Evolutionary conservation across 92 coral and sea anemone species (phyloP), one percentile per base, ranked within the genome.

Genomic region (Epizoanthus stellaris): DNA sequence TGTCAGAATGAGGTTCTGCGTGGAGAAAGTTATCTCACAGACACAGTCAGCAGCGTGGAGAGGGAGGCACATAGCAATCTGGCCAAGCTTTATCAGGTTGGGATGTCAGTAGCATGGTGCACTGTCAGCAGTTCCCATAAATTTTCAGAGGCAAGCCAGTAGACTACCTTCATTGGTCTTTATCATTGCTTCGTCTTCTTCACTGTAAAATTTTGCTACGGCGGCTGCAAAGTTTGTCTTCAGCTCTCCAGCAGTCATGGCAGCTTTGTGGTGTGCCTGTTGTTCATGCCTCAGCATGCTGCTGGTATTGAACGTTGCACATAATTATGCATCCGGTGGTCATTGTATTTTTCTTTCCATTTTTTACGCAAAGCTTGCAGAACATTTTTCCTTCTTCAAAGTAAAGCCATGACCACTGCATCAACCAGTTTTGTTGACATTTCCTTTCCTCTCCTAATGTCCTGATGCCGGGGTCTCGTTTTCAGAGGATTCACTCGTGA

Each of bases 391-490:
- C 42, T 40, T n/a, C n/a, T n/a, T n/a, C n/a, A n/a, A n/a, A n/a
- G n/a, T n/a, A 20, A 5, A 90, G 73, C 88, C 90, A 90, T 8
- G 85, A 80, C 89, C 81, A 30, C 34, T 1, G 34, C 34, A 30
- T 30, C 34, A 30, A 30, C 34, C 34, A 30, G 34, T 30, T 30
- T 30, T 30, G 34, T 30, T 30, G 34, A 30, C 34, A 30, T 30
- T 30, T 30, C 34, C 34, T 30, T 1, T 20, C 2, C 21, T 47
- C 81, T 20, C 3, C 9, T 6, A n/a, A n/a, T 65, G 34, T 65
- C 10, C 70, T n/a, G 3, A n/a, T 65, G 70, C 13, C 3, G 0
- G 34, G 34, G 34, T 30, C 34, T 30, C 34, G 34, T 30, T 30
- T 30, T 30, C 34, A 30, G 34, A 30, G n/a, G n/a, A n/a, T n/a